Percentiles rank a stretch among this genome's conserved stretches.
Evolutionary conservation across 2,113 vertebrate species (phyloP).

Genomic region (Pygoscelis antarcticus): DNA sequence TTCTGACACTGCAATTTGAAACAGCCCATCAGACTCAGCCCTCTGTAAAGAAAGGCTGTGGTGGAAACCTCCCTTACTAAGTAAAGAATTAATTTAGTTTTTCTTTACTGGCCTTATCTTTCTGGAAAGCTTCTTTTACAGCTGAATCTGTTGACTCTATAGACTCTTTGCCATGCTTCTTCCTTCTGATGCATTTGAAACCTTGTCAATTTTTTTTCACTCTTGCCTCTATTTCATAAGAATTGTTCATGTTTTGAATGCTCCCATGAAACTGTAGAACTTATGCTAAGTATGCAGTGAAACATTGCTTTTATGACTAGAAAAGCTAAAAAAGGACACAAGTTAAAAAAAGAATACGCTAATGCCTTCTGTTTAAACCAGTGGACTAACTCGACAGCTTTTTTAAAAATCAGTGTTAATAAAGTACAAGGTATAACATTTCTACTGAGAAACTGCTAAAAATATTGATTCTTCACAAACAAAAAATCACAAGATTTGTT

Average conservation of each 20-base stretch:
- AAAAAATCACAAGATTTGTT: not conserved
- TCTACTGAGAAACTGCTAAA: not conserved
- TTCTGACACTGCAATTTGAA: conserved; percentile 35
- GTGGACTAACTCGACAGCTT: not conserved
- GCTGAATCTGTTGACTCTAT: not conserved
- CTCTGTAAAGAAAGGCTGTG: not conserved
- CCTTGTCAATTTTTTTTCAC: not conserved
- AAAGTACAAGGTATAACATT: not conserved
- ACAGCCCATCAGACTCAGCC: not conserved
- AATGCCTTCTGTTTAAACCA: not conserved
- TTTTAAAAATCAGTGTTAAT: not conserved
- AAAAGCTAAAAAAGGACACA: not conserved
- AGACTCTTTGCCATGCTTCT: not conserved
- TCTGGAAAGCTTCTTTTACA: not conserved
- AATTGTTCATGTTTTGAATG: not conserved
- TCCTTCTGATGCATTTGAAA: conserved; percentile 13
- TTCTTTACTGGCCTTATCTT: not conserved
- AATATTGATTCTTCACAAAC: not conserved
- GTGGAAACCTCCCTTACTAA: not conserved
- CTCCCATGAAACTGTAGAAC: not conserved
- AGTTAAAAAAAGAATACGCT: not conserved
- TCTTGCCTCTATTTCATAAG: not conserved
- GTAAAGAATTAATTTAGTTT: not conserved
- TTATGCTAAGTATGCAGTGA: not conserved
- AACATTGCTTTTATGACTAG: not conserved